Conservation (phyloP, 2,888 invertebrate species). For the Rhagonycha lutea region DNA sequence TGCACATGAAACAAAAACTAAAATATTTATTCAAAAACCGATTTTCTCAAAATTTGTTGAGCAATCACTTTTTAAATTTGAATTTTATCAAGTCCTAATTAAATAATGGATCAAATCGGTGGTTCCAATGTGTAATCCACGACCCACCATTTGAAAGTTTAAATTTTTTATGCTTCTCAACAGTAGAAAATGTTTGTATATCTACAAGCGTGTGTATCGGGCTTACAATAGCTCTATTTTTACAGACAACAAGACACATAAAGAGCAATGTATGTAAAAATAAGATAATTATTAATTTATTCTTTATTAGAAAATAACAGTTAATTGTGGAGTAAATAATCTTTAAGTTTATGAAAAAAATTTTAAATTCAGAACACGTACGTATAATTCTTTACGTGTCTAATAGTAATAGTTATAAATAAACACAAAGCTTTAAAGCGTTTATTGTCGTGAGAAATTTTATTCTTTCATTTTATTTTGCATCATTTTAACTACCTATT, state of each 20-base stretch:
- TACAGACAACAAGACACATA: background rate
- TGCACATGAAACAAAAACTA: too few relatives aligned
- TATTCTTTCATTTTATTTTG: background rate
- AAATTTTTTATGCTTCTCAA: too few relatives aligned
- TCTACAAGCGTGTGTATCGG: background rate
- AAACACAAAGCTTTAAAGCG: background rate
- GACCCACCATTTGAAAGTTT: too few relatives aligned
- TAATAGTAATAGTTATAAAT: background rate
- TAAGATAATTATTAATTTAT: background rate
- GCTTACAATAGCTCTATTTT: background rate
- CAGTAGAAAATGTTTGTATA: background rate
- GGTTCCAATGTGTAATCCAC: too few relatives aligned
- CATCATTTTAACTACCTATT: background rate
- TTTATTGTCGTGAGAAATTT: background rate
- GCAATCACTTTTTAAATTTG: too few relatives aligned
- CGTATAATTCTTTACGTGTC: background rate
- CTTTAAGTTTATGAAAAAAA: slow-evolving; percentile 8
- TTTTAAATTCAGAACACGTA: background rate
- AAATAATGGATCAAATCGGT: too few relatives aligned
- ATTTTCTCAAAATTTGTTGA: too few relatives aligned
- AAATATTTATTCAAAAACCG: too few relatives aligned
- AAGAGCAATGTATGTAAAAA: background rate
- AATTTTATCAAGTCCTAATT: too few relatives aligned
- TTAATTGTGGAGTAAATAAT: slow-evolving; percentile 19
- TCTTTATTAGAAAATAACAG: slow-evolving; percentile 8